phyloP scores from a whole-genome alignment of 2,888 invertebrate genomes.

The Rotaria sp. region DNA sequence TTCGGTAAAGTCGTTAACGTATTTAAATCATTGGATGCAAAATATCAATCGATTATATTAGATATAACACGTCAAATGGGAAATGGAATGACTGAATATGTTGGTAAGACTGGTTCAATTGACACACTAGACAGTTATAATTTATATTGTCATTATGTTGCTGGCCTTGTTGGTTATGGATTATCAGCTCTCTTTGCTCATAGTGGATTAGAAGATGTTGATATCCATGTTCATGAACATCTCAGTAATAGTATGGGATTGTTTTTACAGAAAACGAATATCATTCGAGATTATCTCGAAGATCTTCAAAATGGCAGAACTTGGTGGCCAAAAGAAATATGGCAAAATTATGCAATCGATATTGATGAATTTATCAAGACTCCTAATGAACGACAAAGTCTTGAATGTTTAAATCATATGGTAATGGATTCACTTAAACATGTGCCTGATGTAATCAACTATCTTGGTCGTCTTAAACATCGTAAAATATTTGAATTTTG shows the following conservation, averaged over 20 bases:
- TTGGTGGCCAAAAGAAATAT: constrained; percentile 50
- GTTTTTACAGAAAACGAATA: constrained; percentile 51
- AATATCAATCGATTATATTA: constrained; percentile 46
- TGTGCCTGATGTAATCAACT: constrained; percentile 46
- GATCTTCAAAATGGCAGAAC: constrained; percentile 46
- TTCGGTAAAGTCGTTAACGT: constrained; percentile 46
- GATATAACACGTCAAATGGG: constrained; percentile 48
- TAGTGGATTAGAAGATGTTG: constrained; percentile 44
- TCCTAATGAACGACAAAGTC: constrained; percentile 43
- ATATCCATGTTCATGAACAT: constrained; percentile 43
- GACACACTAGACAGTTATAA: constrained; percentile 47
- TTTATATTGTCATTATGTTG: constrained; percentile 52
- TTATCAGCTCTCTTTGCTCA: constrained; percentile 47
- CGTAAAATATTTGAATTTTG: constrained; percentile 49
- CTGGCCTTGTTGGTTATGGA: constrained; percentile 50
- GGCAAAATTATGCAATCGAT: constrained; percentile 21
- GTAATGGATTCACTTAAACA: constrained; percentile 48
- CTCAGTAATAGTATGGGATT: constrained; percentile 49
- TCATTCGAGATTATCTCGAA: constrained; percentile 49
- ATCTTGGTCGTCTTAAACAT: constrained; percentile 46
- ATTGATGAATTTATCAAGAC: constrained; percentile 41
- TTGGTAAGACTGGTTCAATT: constrained; percentile 43
- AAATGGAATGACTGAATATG: constrained; percentile 47
- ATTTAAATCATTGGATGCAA: constrained; percentile 44
- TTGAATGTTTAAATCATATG: constrained; percentile 48